Evolutionary conservation across 2,888 invertebrate genomes (phyloP).

Genomic region (Hedya salicella): DNA sequence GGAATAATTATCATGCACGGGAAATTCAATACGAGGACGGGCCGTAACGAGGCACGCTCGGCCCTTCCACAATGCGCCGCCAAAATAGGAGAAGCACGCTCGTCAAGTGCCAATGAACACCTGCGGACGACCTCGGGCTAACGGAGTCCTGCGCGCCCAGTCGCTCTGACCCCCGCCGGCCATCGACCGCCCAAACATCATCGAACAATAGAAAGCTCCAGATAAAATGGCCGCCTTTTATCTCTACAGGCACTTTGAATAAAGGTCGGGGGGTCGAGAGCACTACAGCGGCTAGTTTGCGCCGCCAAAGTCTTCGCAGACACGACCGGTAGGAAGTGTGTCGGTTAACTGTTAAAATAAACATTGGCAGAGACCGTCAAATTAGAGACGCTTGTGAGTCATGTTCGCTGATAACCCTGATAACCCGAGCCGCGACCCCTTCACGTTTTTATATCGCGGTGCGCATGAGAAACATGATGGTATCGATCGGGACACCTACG

Average conservation of each 20-base stretch:
- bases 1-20: conserved; percentile 38
- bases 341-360: conserved; percentile 77
- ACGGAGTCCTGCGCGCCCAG: conserved; percentile 68
- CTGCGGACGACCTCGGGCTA: conserved; percentile 79
- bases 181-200: conserved; percentile 2
- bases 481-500: conserved; percentile 41
- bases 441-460: conserved; percentile 34
- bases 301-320: conserved; percentile 62
- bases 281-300: conserved; percentile 71
- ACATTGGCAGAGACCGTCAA: conserved; percentile 75
- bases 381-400: conserved; percentile 62
- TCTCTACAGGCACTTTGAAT: conserved; percentile 67
- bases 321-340: conserved; percentile 67
- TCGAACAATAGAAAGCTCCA: conserved; percentile 52
- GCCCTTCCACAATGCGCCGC: conserved; percentile 70
- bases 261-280: conserved; percentile 80
- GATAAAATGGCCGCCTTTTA: conserved; percentile 58
- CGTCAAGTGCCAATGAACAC: conserved; percentile 80
- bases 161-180: conserved; percentile 14
- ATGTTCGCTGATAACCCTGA: conserved; percentile 52
- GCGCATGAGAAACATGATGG: conserved; percentile 34
- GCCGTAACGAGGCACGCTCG: conserved; percentile 64
- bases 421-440: conserved; percentile 44
- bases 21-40: conserved; percentile 47
- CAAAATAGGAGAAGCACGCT: conserved; percentile 77